These are phyloP conservation scores for Ridgeia piscesae DNA, from an alignment of 1,140 invertebrate species.

Conservation along the genomic window DNA sequence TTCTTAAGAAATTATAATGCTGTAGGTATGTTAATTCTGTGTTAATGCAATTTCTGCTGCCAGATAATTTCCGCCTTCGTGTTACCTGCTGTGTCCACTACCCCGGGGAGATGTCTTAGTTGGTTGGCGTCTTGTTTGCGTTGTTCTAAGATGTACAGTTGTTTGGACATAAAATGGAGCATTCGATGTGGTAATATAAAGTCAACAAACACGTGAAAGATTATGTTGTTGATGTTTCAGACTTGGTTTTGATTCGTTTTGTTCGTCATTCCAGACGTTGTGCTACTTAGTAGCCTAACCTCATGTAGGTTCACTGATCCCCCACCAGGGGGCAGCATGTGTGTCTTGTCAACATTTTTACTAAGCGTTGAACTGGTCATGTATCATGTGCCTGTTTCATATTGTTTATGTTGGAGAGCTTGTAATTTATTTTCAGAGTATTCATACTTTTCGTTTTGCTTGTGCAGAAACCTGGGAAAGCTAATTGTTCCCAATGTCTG, in stretches of 20 bases:
- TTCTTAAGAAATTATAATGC: neutral
- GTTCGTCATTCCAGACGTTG: neutral
- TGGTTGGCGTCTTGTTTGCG: neutral
- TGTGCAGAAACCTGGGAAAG: neutral
- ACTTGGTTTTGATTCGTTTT: neutral
- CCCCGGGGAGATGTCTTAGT: neutral
- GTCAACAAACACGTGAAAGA: neutral
- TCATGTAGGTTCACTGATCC: neutral
- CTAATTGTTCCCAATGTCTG: neutral
- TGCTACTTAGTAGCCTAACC: neutral
- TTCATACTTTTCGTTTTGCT: neutral
- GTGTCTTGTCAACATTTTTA: neutral
- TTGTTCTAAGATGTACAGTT: neutral
- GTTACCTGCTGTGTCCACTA: neutral
- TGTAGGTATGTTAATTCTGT: no score
- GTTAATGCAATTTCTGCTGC: neutral
- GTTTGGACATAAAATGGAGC: neutral
- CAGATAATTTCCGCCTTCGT: neutral
- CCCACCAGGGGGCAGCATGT: neutral
- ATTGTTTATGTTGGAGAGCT: neutral
- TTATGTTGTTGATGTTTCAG: neutral
- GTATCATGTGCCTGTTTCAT: neutral
- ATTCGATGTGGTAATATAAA: neutral
- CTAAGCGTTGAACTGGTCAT: neutral
- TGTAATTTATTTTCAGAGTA: slow-evolving; percentile 1